Evolutionary conservation across 2,888 invertebrate species (phyloP).

Genomic region (Drosophila lacicola): DNA sequence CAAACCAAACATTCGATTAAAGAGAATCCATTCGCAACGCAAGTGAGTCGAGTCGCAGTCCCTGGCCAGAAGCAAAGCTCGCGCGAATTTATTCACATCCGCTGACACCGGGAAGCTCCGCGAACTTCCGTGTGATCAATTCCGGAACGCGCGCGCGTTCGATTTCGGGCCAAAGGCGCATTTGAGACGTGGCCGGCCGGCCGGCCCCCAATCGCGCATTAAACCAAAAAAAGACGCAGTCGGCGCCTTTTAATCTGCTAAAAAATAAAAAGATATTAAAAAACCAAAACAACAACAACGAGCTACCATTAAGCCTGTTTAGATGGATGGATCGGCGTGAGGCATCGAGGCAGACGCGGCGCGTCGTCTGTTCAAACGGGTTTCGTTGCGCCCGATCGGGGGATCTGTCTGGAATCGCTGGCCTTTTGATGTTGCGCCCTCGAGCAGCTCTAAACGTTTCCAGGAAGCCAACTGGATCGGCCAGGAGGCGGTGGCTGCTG

Average conservation of each 20-base stretch:
- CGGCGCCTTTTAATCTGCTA: slow-evolving; percentile 70
- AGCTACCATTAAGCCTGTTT: slow-evolving; percentile 63
- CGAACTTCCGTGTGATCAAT: slow-evolving; percentile 36
- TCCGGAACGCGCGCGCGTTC: slow-evolving; percentile 16
- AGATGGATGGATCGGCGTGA: slow-evolving; percentile 78
- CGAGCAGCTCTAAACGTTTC: slow-evolving; percentile 63
- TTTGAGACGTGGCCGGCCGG: slow-evolving; percentile 71
- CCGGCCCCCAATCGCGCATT: slow-evolving; percentile 62
- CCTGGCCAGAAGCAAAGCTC: neutral
- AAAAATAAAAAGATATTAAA: neutral
- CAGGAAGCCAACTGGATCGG: slow-evolving; percentile 63
- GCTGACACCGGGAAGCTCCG: slow-evolving; percentile 13
- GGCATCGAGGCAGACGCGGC: slow-evolving; percentile 61
- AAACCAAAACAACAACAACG: slow-evolving; percentile 1
- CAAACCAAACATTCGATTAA: neutral
- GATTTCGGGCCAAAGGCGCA: slow-evolving; percentile 19
- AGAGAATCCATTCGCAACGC: slow-evolving; percentile 2
- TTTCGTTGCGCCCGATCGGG: slow-evolving; percentile 65
- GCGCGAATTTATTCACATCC: slow-evolving; percentile 6
- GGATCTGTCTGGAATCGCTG: slow-evolving; percentile 55
- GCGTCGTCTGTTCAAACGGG: slow-evolving; percentile 68
- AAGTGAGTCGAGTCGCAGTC: slow-evolving; percentile 21
- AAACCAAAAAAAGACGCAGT: slow-evolving; percentile 52
- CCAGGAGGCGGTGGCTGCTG: slow-evolving; percentile 47
- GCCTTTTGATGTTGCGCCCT: slow-evolving; percentile 79